Evolutionary conservation across 2,888 invertebrate genomes (phyloP).

Genomic region (Polydesmus complanatus): DNA sequence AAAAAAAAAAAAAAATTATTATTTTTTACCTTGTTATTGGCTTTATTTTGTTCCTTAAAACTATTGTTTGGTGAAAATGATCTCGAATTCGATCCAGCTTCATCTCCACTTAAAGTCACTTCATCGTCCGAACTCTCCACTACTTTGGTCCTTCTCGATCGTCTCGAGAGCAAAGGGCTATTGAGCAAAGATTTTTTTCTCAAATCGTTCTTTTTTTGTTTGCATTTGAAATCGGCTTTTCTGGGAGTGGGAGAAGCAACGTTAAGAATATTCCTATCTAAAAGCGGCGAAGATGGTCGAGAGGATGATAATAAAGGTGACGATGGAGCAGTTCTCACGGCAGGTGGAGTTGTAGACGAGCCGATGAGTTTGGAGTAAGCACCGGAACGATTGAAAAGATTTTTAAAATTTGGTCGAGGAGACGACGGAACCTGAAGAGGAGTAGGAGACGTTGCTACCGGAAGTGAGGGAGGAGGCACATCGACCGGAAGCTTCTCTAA

Average conservation of each 20-base stretch:
- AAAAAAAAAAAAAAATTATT: background rate
- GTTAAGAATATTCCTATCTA: slow-evolving; percentile 4
- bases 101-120: slow-evolving; percentile 28
- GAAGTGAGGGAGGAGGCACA: background rate
- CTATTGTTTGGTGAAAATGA: background rate
- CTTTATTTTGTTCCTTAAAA: background rate
- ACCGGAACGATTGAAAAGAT: too few relatives aligned
- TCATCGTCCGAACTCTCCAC: slow-evolving; percentile 74
- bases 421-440: background rate
- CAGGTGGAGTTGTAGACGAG: slow-evolving; percentile 3
- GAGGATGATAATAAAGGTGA: slow-evolving; percentile 18
- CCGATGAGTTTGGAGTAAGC: slow-evolving; percentile 13
- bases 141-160: slow-evolving; percentile 40
- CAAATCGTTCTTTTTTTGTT: slow-evolving; percentile 16
- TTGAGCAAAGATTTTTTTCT: slow-evolving; percentile 40
- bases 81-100: slow-evolving; percentile 9
- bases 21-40: background rate
- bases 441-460: background rate
- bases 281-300: slow-evolving; percentile 1
- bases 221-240: slow-evolving; percentile 5
- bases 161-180: slow-evolving; percentile 64
- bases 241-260: slow-evolving; percentile 10
- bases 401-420: background rate
- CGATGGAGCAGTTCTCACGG: slow-evolving; percentile 15
- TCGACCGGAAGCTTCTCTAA: background rate